phyloP scores from a whole-genome alignment of 2,797 vertebrate species.

The Aeoliscus strigatus region DNA sequence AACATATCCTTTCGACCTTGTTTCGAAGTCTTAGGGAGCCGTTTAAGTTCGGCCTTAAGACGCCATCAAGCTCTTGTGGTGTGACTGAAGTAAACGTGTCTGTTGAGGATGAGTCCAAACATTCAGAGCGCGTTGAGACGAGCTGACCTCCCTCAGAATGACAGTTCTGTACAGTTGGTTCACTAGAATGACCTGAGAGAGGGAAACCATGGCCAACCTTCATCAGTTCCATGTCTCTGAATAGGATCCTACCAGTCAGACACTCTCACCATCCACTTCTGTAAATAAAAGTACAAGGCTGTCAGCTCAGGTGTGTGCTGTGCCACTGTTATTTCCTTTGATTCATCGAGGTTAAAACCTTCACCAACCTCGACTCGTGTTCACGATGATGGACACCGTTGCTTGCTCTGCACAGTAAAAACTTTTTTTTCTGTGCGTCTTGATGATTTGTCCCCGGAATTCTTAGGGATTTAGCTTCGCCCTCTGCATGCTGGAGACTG shows the following conservation, averaged over 20 bases:
- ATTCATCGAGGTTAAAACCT: constrained; percentile 62
- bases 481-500: constrained; percentile 39
- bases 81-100: constrained; percentile 6
- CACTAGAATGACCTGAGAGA: too few species aligned
- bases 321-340: constrained; percentile 56
- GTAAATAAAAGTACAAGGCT: too few species aligned
- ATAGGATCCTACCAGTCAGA: too few species aligned
- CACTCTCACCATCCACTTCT: too few species aligned
- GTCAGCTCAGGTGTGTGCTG: constrained; percentile 11
- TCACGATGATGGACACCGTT: constrained; percentile 47
- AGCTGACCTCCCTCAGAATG: too few species aligned
- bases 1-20: constrained; percentile 2
- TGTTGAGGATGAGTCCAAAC: constrained; percentile 3
- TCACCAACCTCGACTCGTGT: constrained; percentile 50
- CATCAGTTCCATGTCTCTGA: too few species aligned
- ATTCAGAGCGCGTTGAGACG: background rate
- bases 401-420: constrained; percentile 58
- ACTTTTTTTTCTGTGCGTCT: too few species aligned
- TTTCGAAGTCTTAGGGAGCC: background rate
- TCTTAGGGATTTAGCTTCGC: constrained; percentile 25
- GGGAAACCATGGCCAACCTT: too few species aligned
- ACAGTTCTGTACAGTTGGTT: too few species aligned
- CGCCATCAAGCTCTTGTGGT: constrained; percentile 19
- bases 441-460: constrained; percentile 48
- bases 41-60: constrained; percentile 1